Evolutionary conservation across 2,797 vertebrate genomes (phyloP).

Genomic region (Myotis pilosus): DNA sequence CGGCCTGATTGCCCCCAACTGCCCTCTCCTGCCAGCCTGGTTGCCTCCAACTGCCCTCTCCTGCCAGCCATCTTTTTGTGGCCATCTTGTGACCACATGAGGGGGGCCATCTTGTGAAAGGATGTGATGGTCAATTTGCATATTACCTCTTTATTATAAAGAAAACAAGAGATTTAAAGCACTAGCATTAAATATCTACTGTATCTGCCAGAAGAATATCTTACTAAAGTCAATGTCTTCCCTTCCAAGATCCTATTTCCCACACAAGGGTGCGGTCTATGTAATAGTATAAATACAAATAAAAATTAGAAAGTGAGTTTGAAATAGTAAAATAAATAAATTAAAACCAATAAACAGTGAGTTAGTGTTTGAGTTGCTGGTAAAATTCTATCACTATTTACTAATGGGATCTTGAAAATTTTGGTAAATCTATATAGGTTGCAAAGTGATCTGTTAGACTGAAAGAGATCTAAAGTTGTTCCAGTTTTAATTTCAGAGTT

Average conservation of each 20-base stretch:
- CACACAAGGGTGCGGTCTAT: neutral
- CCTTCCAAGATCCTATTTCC: neutral
- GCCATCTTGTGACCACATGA: too few species aligned
- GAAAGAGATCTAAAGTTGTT: neutral
- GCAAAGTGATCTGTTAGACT: neutral
- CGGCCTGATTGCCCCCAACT: too few species aligned
- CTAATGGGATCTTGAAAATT: neutral
- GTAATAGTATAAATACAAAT: neutral
- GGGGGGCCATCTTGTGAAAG: too few species aligned
- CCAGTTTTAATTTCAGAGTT: conserved; percentile 8
- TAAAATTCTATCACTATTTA: neutral
- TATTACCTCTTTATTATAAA: neutral
- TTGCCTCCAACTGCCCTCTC: too few species aligned
- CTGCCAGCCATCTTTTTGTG: too few species aligned
- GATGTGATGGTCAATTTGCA: too few species aligned
- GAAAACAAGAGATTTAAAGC: neutral
- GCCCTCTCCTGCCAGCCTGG: too few species aligned
- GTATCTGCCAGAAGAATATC: neutral
- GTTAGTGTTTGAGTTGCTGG: neutral
- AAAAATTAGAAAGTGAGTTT: neutral
- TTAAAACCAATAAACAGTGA: neutral
- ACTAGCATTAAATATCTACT: neutral
- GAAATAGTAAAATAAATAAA: neutral
- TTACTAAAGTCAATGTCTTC: neutral
- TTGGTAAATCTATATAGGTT: neutral